These are phyloP conservation scores for Gandaritis pyraliata DNA, from an alignment of 2,888 invertebrate species.

Conservation along the genomic window DNA sequence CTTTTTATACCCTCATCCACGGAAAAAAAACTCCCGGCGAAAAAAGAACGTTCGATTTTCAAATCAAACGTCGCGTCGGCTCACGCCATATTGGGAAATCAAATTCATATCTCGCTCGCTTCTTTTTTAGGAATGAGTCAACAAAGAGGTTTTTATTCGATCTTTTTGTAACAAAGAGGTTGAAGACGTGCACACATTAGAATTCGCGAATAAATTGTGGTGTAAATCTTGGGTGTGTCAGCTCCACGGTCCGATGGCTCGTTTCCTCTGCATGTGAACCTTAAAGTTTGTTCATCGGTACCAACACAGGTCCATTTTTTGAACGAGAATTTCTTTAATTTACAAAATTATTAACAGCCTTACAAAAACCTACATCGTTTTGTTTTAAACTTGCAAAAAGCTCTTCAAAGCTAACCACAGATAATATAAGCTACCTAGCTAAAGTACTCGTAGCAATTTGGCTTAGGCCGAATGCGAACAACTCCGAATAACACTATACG, in stretches of 20 bases:
- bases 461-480: no score
- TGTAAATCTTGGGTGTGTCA: slow-evolving; percentile 74
- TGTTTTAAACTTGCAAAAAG: no score
- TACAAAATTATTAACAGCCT: no score
- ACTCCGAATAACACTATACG: no score
- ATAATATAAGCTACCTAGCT: no score
- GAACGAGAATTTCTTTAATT: neutral
- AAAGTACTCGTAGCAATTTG: no score
- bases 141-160: neutral
- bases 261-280: slow-evolving; percentile 74
- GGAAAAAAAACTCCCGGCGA: slow-evolving; percentile 21
- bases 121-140: slow-evolving; percentile 1
- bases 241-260: slow-evolving; percentile 61
- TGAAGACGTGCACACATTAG: slow-evolving; percentile 68
- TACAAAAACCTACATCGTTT: no score
- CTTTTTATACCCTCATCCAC: slow-evolving; percentile 15
- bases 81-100: slow-evolving; percentile 11
- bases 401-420: no score
- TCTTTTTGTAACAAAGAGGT: slow-evolving; percentile 26
- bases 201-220: slow-evolving; percentile 74
- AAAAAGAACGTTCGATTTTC: slow-evolving; percentile 7
- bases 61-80: slow-evolving; percentile 8
- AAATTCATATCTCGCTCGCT: slow-evolving; percentile 1
- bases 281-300: slow-evolving; percentile 66
- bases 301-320: slow-evolving; percentile 22